A percentile compares a stretch with the other conserved stretches of the same genome.
Conservation (phyloP, 2,797 vertebrate species). For the Oryzias dopingdopingensis region DNA sequence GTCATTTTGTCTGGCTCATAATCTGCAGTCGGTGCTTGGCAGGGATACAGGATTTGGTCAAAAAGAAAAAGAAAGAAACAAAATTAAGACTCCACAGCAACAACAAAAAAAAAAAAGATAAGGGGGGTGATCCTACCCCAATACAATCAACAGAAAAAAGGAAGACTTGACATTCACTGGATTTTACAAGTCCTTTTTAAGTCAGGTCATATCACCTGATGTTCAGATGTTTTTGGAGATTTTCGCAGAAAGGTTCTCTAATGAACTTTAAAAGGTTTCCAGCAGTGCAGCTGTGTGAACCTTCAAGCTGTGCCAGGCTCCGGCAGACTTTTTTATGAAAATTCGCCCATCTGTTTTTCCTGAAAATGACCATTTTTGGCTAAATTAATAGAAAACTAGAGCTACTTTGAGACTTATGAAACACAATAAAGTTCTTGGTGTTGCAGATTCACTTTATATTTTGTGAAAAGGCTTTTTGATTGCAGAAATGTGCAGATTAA, state of each 20-base stretch:
- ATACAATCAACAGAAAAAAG: neutral
- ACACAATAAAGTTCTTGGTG: too few species aligned
- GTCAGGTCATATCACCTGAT: slow-evolving; percentile 18
- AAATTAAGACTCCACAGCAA: too few species aligned
- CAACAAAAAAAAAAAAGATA: too few species aligned
- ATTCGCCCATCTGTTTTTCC: slow-evolving; percentile 12
- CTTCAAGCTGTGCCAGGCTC: slow-evolving; percentile 17
- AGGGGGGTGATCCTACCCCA: too few species aligned
- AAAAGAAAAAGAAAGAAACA: too few species aligned
- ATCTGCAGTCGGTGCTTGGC: neutral
- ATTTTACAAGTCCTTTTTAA: slow-evolving; percentile 27
- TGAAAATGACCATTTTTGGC: slow-evolving; percentile 34
- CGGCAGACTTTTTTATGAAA: slow-evolving; percentile 27
- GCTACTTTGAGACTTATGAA: slow-evolving; percentile 8
- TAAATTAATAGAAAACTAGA: slow-evolving; percentile 23
- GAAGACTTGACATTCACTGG: slow-evolving; percentile 13
- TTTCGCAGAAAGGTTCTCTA: slow-evolving; percentile 10
- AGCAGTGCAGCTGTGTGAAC: slow-evolving; percentile 16
- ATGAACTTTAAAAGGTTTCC: slow-evolving; percentile 42
- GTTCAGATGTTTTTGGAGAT: neutral
- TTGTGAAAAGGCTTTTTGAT: slow-evolving; percentile 4
- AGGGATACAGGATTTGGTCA: neutral
- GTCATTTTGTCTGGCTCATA: neutral
- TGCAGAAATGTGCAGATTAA: slow-evolving; percentile 10
- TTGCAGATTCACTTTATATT: neutral